Evolutionary conservation across 2,888 invertebrate genomes (phyloP), one percentile per base, ranked within the genome.

Genomic region (Tiliacea citrago): DNA sequence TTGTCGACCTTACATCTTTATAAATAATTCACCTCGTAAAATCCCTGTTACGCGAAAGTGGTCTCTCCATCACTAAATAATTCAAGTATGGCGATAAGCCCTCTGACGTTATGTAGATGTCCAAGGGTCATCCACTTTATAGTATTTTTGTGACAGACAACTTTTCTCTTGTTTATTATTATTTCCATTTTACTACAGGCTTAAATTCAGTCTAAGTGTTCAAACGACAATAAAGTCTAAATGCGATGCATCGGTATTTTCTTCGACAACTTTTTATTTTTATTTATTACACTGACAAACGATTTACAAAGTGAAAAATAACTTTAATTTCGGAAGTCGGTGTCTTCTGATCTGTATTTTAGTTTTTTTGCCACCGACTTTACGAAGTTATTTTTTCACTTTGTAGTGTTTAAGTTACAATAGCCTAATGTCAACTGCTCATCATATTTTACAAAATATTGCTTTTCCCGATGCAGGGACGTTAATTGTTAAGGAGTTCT

Each of bases 11-110:
- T 29, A 58, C 42, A 60, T 63, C 21, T 70, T 74, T 81, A 82
- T 85, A 75, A 84, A 85, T 79, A 69, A 85, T 83, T 83, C 79
- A 76, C 61, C 60, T 62, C 58, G 62, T 79, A 79, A 86, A 86
- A 86, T 83, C 77, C 74, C 73, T 76, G 77, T 69, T 72, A 72
- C 71, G 75, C 47, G 61, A 80, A 81, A 82, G 74, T 79, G 77
- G 79, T 73, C 73, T 75, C 51, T 67, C 63, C 73, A 21, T 62
- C 67, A 47, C 74, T 86, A 71, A 86, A 86, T 86, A 79, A 86
- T 85, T 86, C 83, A 86, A 65, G 51, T 45, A 69, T 72, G n/a
- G 68, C 77, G 69, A 85, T 86, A 81, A 79, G 77, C 74, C 49
- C 71, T 70, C 76, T 67, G 75, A 65, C 39, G 83, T 77, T 79